Percentiles rank a stretch among this genome's conserved stretches.
These are phyloP conservation scores for Cheirogaleus major DNA, from an alignment of 2,797 vertebrate genomes.

Conservation along the genomic window DNA sequence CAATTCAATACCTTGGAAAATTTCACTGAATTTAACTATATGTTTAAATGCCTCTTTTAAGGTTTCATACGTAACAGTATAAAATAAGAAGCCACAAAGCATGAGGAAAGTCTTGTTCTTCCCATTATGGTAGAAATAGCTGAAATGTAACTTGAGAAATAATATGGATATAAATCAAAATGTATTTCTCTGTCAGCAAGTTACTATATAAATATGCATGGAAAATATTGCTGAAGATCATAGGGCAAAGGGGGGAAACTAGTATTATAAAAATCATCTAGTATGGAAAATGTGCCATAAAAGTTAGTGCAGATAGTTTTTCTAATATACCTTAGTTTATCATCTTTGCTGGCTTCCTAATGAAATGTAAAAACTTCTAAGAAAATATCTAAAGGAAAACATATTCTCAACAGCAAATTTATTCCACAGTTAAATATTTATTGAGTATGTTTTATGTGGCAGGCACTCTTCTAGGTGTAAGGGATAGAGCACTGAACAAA, in stretches of 20 bases:
- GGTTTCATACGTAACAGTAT: neutral
- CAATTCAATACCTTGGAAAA: neutral
- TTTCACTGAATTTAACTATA: neutral
- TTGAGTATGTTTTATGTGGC: neutral
- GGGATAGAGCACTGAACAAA: neutral
- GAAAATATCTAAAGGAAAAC: neutral
- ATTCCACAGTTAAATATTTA: neutral
- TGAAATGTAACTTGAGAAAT: neutral
- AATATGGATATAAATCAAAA: neutral
- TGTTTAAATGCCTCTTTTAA: neutral
- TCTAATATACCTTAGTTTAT: neutral
- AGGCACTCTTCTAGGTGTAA: neutral
- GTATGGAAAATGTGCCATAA: neutral
- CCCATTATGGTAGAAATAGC: neutral
- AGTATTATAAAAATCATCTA: neutral
- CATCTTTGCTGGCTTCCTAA: neutral
- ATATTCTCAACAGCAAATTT: neutral
- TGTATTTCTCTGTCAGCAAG: neutral
- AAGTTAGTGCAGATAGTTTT: neutral
- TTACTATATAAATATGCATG: neutral
- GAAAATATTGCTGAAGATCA: neutral
- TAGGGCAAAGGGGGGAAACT: neutral
- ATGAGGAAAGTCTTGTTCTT: neutral
- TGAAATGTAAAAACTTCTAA: constrained; percentile 1
- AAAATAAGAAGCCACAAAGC: neutral